Conservation (phyloP, 2,797 vertebrate genomes). For the Micromesistius poutassou region DNA sequence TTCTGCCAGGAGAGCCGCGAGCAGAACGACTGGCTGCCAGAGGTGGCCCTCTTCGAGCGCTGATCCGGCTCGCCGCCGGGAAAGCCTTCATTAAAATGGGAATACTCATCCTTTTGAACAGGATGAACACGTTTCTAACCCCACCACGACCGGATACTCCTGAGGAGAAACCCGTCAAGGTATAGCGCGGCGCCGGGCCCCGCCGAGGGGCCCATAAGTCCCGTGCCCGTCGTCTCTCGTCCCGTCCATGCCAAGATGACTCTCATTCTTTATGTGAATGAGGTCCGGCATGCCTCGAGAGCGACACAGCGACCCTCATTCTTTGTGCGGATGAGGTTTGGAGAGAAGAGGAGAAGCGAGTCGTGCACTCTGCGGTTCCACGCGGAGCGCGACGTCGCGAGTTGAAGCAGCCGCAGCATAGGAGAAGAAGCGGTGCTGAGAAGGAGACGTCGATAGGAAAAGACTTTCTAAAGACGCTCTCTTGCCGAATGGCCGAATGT, state of each 20-base stretch:
- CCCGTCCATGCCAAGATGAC: slow-evolving; percentile 74
- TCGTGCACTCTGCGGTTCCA: slow-evolving; percentile 50
- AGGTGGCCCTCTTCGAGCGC: slow-evolving; percentile 83
- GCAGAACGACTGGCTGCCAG: slow-evolving; percentile 91
- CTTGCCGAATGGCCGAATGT: slow-evolving; percentile 61
- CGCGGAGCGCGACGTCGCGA: slow-evolving; percentile 57
- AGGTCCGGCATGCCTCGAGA: slow-evolving; percentile 71
- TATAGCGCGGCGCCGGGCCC: slow-evolving; percentile 59
- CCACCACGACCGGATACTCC: slow-evolving; percentile 81
- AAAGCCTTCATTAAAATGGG: slow-evolving; percentile 52
- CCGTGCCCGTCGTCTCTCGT: slow-evolving; percentile 64
- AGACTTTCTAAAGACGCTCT: slow-evolving; percentile 65
- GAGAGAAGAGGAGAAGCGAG: slow-evolving; percentile 75
- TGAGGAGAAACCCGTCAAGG: slow-evolving; percentile 76
- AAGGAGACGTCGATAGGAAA: slow-evolving; percentile 65
- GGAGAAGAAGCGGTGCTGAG: slow-evolving; percentile 77
- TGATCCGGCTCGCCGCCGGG: slow-evolving; percentile 48
- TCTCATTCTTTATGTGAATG: slow-evolving; percentile 77
- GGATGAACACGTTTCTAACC: slow-evolving; percentile 75
- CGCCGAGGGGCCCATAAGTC: slow-evolving; percentile 31
- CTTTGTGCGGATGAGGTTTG: slow-evolving; percentile 82
- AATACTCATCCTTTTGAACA: slow-evolving; percentile 73
- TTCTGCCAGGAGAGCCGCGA: slow-evolving; percentile 76
- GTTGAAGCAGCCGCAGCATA: slow-evolving; percentile 67
- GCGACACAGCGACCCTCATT: slow-evolving; percentile 77